A percentile compares a stretch with the other conserved stretches of the same genome.
phyloP scores from a whole-genome alignment of 1,140 invertebrate species.

The Melitaea cinxia region DNA sequence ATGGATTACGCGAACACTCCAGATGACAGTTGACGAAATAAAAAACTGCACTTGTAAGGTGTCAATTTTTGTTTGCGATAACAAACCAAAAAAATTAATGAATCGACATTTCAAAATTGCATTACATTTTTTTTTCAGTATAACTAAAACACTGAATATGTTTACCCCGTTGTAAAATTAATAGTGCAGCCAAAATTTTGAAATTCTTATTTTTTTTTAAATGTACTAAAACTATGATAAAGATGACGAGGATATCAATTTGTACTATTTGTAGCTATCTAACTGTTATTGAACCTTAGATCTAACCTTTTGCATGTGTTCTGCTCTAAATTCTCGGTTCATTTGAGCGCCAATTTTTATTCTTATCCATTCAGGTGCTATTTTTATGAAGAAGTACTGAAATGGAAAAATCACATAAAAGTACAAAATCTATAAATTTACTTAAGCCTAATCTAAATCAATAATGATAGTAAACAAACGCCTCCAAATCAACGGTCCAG shows the following conservation, averaged over 20 bases:
- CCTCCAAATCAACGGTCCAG: too few species aligned
- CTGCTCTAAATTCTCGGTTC: slow-evolving; percentile 46
- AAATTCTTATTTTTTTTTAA: too few species aligned
- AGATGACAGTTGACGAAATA: too few species aligned
- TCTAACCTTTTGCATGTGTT: slow-evolving; percentile 22
- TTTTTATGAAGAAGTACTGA: slow-evolving; percentile 68
- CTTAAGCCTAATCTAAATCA: neutral
- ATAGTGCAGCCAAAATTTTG: too few species aligned
- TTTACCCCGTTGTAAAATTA: too few species aligned
- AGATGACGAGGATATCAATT: neutral
- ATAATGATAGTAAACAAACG: neutral
- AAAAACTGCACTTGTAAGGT: too few species aligned
- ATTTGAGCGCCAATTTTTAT: slow-evolving; percentile 62
- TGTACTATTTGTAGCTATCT: neutral
- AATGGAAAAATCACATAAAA: slow-evolving; percentile 37
- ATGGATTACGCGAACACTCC: too few species aligned
- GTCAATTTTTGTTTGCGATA: too few species aligned
- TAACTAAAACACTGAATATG: too few species aligned
- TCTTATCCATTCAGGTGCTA: slow-evolving; percentile 67
- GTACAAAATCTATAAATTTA: neutral
- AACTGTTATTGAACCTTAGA: slow-evolving; percentile 14
- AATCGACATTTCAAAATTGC: too few species aligned
- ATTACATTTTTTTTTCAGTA: too few species aligned
- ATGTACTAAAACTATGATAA: neutral
- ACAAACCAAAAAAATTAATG: too few species aligned